Evolutionary conservation across 1,140 invertebrate species (phyloP).

Genomic region (Samia ricini): DNA sequence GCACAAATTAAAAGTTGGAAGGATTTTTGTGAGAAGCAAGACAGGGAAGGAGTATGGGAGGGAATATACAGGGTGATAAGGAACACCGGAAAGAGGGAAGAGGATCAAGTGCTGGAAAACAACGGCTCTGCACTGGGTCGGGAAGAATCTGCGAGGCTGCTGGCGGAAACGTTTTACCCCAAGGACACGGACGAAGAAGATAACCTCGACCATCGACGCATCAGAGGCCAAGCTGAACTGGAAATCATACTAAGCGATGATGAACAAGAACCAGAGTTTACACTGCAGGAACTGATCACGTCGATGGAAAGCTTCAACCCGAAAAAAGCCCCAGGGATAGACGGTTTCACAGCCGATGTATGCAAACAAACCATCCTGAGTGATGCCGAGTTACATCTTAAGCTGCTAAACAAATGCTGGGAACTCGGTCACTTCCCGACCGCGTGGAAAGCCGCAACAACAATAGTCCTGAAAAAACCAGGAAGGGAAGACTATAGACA

Average conservation of each 20-base stretch:
- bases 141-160: conserved; percentile 1
- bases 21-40: conserved; percentile 9
- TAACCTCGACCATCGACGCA: not conserved
- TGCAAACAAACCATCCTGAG: not conserved
- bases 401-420: not conserved
- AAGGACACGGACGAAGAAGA: conserved; percentile 1
- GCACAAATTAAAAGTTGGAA: conserved; percentile 13
- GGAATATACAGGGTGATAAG: too few species aligned
- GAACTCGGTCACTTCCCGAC: not conserved
- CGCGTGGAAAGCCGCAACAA: too few species aligned
- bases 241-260: not conserved
- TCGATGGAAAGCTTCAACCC: not conserved
- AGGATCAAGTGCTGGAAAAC: conserved; percentile 2
- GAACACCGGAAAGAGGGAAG: not conserved
- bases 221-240: not conserved
- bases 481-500: not conserved
- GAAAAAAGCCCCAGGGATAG: conserved; percentile 12
- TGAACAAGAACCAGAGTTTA: conserved; percentile 4
- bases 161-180: conserved; percentile 10
- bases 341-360: conserved; percentile 14
- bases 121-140: not conserved
- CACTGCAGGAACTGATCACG: not conserved
- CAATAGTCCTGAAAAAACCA: too few species aligned
- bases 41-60: too few species aligned
- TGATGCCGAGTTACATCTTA: not conserved